A percentile compares a stretch with the other conserved stretches of the same genome.
These are phyloP conservation scores for Drosophila mojavensis DNA, from an alignment of 1,140 invertebrate species.

Conservation along the genomic window DNA sequence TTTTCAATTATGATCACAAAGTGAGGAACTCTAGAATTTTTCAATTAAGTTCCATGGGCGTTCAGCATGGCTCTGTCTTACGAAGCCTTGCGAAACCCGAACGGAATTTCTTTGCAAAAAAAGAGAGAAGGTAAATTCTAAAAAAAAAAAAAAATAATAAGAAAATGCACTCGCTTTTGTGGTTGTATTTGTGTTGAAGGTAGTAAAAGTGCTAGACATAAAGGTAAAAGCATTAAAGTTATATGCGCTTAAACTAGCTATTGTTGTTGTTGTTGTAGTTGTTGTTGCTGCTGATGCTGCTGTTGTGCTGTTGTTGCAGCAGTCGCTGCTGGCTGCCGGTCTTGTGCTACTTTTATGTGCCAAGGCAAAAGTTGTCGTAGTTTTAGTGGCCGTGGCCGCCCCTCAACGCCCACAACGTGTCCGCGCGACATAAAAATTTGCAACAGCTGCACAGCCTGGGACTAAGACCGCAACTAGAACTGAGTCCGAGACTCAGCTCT, in stretches of 20 bases:
- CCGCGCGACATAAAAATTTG: constrained; percentile 79
- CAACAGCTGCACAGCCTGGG: constrained; percentile 70
- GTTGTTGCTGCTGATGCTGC: constrained; percentile 4
- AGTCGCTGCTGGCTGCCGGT: neutral
- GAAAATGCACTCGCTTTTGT: constrained; percentile 51
- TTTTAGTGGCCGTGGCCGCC: constrained; percentile 59
- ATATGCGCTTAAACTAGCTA: constrained; percentile 74
- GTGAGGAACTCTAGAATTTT: constrained; percentile 78
- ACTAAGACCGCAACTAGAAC: constrained; percentile 14
- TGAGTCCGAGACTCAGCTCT: constrained; percentile 53
- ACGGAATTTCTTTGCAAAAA: constrained; percentile 66
- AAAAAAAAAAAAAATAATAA: constrained; percentile 19
- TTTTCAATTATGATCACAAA: constrained; percentile 77
- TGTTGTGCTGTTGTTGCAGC: neutral
- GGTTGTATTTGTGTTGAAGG: constrained; percentile 39
- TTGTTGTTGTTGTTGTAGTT: constrained; percentile 50
- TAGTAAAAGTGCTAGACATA: constrained; percentile 78
- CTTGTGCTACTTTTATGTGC: constrained; percentile 68
- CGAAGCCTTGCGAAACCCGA: constrained; percentile 48
- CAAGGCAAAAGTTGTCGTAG: constrained; percentile 76
- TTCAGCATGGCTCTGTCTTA: constrained; percentile 6
- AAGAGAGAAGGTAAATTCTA: constrained; percentile 28
- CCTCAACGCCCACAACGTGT: constrained; percentile 69
- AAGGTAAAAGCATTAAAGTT: constrained; percentile 80
- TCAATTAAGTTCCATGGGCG: constrained; percentile 70